Evolutionary conservation across 2,113 vertebrate species (phyloP), one percentile per base, ranked within the genome.

Genomic region (Polypterus senegalus): DNA sequence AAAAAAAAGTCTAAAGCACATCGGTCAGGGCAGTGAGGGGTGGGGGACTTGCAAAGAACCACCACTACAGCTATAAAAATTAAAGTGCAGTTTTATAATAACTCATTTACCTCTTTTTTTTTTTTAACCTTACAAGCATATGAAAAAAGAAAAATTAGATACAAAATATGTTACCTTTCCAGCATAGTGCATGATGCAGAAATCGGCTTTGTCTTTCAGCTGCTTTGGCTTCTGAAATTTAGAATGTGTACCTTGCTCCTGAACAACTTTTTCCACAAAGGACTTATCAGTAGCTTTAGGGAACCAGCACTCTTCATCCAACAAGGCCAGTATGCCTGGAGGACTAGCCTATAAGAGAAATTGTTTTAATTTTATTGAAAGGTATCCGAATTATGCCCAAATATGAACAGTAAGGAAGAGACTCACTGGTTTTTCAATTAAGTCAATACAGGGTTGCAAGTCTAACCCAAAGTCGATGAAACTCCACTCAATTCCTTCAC

Each of bases 301-400:
- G 65, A 98, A 99, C 96, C 96, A 99, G 76, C 96, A 99, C 68
- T 99, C 96, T 72, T 99, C 96, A 49, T 99, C 96, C 76, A 99
- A 75, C 62, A 99, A 78, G 52, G 96, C 94, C 61, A 99, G 75
- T 67, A 99, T 94, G 70, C 96, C 96, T 3, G 96, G 96, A 51
- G 96, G 95, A 27, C 87, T 93, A 62, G 96, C 89, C 96, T 99
- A 73, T 51, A 63, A 44, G 61, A 61, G 1, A 47, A 3, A 67
- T 48, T 60, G 43, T 47, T 9, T 27, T 27, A 27, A 27, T 27
- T n/a, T 60, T 27, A 2, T 9, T 3, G n/a, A 52, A 11, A 6
- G 44, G 46, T 45, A 9, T 27, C 27, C 3, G 3, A 8, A 52
- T 10, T 61, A 45, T 27, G 27, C 27, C 27, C 27, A 27, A 27